Evolutionary conservation across 2,888 invertebrate species (phyloP).

Genomic region (Arge pagana): DNA sequence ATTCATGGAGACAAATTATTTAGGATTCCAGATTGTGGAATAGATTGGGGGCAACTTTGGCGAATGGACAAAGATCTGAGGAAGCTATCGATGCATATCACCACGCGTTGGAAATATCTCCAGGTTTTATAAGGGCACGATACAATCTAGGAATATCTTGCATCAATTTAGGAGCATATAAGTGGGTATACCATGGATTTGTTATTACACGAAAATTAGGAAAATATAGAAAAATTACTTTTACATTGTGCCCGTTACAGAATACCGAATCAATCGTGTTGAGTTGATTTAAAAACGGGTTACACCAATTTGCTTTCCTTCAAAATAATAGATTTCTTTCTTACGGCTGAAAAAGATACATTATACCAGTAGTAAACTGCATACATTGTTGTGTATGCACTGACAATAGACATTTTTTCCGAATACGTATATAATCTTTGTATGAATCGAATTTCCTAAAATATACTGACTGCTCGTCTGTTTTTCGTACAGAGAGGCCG

Average conservation of each 20-base stretch:
- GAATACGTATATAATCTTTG: not conserved
- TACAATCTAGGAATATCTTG: conserved; percentile 98
- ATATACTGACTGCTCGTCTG: not conserved
- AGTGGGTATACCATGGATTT: too few species aligned
- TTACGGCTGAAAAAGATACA: too few species aligned
- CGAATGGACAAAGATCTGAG: conserved; percentile 92
- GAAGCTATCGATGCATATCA: conserved; percentile 97
- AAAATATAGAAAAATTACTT: too few species aligned
- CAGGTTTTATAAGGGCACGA: conserved; percentile 94
- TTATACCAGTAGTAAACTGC: too few species aligned
- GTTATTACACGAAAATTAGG: too few species aligned
- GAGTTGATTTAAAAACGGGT: not conserved
- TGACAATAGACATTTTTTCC: too few species aligned
- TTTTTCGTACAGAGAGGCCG: conserved; percentile 75
- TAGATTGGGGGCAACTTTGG: conserved; percentile 93
- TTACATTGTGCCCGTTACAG: too few species aligned
- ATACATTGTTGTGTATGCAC: too few species aligned
- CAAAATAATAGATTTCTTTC: too few species aligned
- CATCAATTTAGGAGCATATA: conserved; percentile 90
- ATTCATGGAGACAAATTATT: conserved; percentile 26
- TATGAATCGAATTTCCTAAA: conserved; percentile 4
- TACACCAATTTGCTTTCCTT: not conserved
- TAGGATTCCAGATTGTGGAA: conserved; percentile 96
- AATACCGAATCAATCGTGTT: too few species aligned
- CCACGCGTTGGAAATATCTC: conserved; percentile 85